Evolutionary conservation across 2,888 invertebrate species (phyloP).

Genomic region (Netelia virgata): DNA sequence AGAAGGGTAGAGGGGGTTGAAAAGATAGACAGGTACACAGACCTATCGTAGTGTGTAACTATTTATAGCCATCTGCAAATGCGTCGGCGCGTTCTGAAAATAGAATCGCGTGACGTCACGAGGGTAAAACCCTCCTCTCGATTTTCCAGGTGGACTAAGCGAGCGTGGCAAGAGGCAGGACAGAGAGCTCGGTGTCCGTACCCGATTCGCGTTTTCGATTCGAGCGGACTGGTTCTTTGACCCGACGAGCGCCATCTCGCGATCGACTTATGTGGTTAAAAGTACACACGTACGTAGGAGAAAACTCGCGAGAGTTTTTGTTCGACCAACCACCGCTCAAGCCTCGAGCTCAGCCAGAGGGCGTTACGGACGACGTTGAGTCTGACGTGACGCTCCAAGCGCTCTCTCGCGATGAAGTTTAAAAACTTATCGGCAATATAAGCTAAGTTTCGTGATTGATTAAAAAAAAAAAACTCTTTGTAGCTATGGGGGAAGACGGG

Average conservation of each 20-base stretch:
- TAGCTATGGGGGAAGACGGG: not conserved
- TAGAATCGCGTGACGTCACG: slow-evolving; percentile 80
- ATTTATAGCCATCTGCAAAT: slow-evolving; percentile 76
- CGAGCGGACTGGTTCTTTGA: slow-evolving; percentile 78
- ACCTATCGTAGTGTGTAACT: slow-evolving; percentile 55
- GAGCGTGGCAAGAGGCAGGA: slow-evolving; percentile 67
- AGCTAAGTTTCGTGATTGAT: slow-evolving; percentile 46
- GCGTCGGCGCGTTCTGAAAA: slow-evolving; percentile 76
- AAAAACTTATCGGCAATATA: slow-evolving; percentile 16
- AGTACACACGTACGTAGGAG: not conserved
- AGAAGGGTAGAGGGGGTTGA: too few relatives aligned
- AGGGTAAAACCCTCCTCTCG: slow-evolving; percentile 68
- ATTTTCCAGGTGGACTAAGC: not conserved
- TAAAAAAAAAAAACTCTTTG: slow-evolving; percentile 44
- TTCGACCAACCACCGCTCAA: not conserved
- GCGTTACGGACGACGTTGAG: slow-evolving; percentile 17
- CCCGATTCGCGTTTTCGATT: slow-evolving; percentile 75
- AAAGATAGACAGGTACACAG: not conserved
- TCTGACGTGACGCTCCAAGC: not conserved
- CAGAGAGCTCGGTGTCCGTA: slow-evolving; percentile 47
- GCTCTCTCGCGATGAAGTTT: slow-evolving; percentile 7
- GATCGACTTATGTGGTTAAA: not conserved
- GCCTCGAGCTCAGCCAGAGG: not conserved
- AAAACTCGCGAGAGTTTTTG: slow-evolving; percentile 19
- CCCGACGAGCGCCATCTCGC: slow-evolving; percentile 72